Evolutionary conservation across 2,113 vertebrate species (phyloP), one percentile per base, ranked within the genome.

Genomic region (Ascaphus truei): DNA sequence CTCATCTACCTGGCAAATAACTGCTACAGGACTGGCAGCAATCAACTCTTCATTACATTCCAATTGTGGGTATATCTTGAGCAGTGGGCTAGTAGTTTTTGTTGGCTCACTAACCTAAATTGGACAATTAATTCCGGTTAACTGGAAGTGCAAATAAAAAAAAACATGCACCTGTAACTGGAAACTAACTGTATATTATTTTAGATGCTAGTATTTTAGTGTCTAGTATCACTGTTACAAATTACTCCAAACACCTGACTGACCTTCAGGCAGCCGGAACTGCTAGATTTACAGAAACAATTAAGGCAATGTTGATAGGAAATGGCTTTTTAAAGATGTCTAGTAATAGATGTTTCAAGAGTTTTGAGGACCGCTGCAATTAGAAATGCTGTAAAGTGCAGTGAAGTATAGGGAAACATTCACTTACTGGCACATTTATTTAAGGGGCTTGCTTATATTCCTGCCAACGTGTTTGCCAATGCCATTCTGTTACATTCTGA

Each of bases 351-450:
- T 30, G 68, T 25, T 50, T 64, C 27, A 74, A 62, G 13, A 23
- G 29, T 63, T 37, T 62, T 62, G 53, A 69, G 27, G 53, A 34
- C 4, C 39, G 34, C 48, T 53, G 56, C 15, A 43, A 52, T 66
- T 60, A 65, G 30, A 72, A 65, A 50, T 48, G 45, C 62, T 50
- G 33, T 65, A 56, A 65, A 64, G 27, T 64, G 25, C 18, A 55
- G 18, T 34, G 37, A 64, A 26, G 36, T 41, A 66, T 55, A 55
- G n/a, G 22, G 55, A 47, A 68, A 58, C 29, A 68, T 34, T 48
- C 37, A 47, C 57, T 58, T 68, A 48, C 45, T 20, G 36, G 23
- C 30, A 26, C 9, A 45, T 26, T 53, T 26, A 18, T 57, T 33
- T 33, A 57, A 68, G 41, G 52, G 63, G 23, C 16, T 63, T 51